Percentiles rank a stretch among this genome's conserved stretches.
Evolutionary conservation across 2,113 vertebrate species (phyloP).

Genomic region (Marmota monax): DNA sequence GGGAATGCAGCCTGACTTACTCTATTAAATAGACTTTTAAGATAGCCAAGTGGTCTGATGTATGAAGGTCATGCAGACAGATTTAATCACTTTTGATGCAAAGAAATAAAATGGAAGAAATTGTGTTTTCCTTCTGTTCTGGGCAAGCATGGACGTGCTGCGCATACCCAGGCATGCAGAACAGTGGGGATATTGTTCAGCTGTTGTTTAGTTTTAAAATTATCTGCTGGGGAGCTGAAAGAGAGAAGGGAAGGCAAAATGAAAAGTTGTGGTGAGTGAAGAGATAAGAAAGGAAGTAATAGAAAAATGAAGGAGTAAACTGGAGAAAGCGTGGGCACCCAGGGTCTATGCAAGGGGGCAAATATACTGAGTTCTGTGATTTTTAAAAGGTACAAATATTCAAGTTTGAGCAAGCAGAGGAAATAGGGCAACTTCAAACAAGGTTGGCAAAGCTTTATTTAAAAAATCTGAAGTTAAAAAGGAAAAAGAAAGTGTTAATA

Average conservation of each 20-base stretch:
- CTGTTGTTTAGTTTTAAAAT: slow-evolving; percentile 75
- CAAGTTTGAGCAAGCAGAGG: not conserved
- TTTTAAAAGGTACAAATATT: not conserved
- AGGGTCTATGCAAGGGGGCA: not conserved
- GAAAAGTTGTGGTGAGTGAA: slow-evolving; percentile 68
- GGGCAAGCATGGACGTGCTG: slow-evolving; percentile 45
- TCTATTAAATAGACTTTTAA: slow-evolving; percentile 66
- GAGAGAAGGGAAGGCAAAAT: slow-evolving; percentile 61
- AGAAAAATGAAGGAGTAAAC: slow-evolving; percentile 41
- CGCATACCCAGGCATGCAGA: slow-evolving; percentile 59
- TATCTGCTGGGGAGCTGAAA: slow-evolving; percentile 36
- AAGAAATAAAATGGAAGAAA: slow-evolving; percentile 76
- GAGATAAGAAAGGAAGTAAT: slow-evolving; percentile 76
- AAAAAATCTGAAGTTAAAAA: not conserved
- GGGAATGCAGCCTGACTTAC: slow-evolving; percentile 40
- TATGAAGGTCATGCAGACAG: slow-evolving; percentile 65
- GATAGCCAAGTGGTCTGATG: slow-evolving; percentile 49
- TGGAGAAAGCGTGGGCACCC: not conserved
- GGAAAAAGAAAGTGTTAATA: slow-evolving; percentile 17
- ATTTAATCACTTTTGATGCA: slow-evolving; percentile 72
- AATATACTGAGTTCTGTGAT: not conserved
- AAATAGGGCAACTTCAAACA: not conserved
- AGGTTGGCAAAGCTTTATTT: not conserved
- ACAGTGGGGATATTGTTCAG: slow-evolving; percentile 73
- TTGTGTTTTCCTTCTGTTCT: slow-evolving; percentile 67